Evolutionary conservation across 1,140 invertebrate genomes (phyloP), one percentile per base, ranked within the genome.

Genomic region (Trinorchestia longiramus): DNA sequence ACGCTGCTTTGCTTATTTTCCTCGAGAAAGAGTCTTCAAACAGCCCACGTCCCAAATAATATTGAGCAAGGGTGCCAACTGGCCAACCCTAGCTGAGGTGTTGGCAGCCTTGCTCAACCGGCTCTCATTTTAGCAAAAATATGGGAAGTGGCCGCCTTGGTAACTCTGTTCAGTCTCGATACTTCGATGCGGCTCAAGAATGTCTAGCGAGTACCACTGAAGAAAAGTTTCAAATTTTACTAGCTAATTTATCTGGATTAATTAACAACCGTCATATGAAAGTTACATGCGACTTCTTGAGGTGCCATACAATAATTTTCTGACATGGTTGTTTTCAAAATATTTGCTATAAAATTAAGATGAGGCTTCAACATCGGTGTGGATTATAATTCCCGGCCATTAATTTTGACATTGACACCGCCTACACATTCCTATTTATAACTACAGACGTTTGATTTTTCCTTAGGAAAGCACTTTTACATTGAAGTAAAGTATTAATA

Each of bases 1-100:
- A n/a, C 92, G 92, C 92, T 44, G 43, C 92, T 94, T 94, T 94
- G 92, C 92, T 94, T 94, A 94, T 94, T 94, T 94, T 45, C 92
- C 44, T 47, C 92, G 43, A 45, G 44, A 45, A 43, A 45, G 43
- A 47, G 36, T 43, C 92, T 94, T 43, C 92, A 94, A 94, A 94
- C 92, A 45, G 43, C 44, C 92, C 15, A 45, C 43, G 44, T 45
- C 92, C 92, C 92, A 94, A 94, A 94, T 94, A 94, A 94, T 94
- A 94, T 94, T 43, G 92, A 47, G 43, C 43, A 94, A 43, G 40
- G 92, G 92, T 94, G 92, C 92, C 92, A 94, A 94, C 92, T 47
- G 43, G 43, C 92, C 43, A 47, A 3, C 88, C 88, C n/a, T 41
- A 8, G 92, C 43, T 40, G 92, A 44, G 92, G 8, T 43, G 92